A percentile compares a stretch with the other conserved stretches of the same genome.
phyloP scores from a whole-genome alignment of 2,888 invertebrate genomes.

The Plusia festucae region DNA sequence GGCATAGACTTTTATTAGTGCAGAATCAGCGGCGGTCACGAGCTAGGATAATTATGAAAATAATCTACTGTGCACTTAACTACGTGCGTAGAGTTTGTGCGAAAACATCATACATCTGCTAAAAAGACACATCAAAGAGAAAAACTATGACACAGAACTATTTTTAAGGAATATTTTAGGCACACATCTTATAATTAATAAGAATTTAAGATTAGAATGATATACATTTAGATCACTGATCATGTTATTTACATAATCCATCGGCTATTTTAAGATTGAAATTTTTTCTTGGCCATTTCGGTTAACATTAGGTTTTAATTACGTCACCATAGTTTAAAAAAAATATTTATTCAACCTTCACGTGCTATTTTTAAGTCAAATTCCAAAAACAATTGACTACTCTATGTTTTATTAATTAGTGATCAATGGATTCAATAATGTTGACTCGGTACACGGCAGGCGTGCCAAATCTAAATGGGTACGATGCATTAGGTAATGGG shows the following conservation, averaged over 20 bases:
- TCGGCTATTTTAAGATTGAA: background rate
- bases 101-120: no score
- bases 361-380: no score
- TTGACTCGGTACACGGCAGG: conserved; percentile 1
- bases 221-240: background rate
- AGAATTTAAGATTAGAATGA: background rate
- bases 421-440: background rate
- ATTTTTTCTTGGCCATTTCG: background rate
- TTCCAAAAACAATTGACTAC: background rate
- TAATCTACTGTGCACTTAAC: no score
- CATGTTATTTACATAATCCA: background rate
- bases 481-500: background rate
- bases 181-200: background rate
- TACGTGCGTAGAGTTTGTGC: no score
- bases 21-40: no score
- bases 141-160: background rate
- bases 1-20: no score
- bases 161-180: background rate
- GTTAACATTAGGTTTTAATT: background rate
- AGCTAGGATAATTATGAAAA: no score
- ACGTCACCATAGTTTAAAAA: background rate
- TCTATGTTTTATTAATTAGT: conserved; percentile 2
- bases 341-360: no score
- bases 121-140: background rate
- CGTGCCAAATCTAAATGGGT: conserved; percentile 2